Evolutionary conservation across 2,888 invertebrate genomes (phyloP).

Genomic region (Epirrhoe alternata): DNA sequence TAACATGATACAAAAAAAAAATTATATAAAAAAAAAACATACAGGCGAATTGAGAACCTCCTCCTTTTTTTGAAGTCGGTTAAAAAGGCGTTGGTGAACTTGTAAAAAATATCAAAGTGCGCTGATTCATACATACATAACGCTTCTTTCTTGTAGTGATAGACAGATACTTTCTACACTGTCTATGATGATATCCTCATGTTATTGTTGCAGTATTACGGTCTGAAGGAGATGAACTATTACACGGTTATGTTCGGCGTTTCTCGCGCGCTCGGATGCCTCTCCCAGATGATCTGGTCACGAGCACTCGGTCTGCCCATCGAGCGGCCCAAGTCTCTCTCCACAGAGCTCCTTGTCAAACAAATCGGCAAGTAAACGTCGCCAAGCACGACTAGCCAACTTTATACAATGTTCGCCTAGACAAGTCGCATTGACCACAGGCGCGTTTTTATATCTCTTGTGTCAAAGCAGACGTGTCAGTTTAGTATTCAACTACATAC

Average conservation of each 20-base stretch:
- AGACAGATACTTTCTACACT: too few relatives aligned
- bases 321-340: constrained; percentile 94
- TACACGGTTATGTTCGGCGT: constrained; percentile 97
- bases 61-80: too few relatives aligned
- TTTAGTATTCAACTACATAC: background rate
- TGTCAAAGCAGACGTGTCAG: background rate
- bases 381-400: constrained; percentile 37
- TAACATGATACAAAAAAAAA: too few relatives aligned
- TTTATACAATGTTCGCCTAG: constrained; percentile 4
- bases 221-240: constrained; percentile 96
- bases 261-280: constrained; percentile 93
- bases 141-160: too few relatives aligned
- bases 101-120: too few relatives aligned
- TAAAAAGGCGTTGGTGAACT: too few relatives aligned
- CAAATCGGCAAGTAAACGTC: constrained; percentile 69
- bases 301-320: constrained; percentile 94
- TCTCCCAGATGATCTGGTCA: constrained; percentile 94
- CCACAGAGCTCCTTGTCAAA: constrained; percentile 86
- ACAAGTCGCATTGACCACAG: background rate
- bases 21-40: too few relatives aligned
- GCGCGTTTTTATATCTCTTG: background rate
- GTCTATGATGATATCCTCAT: too few relatives aligned
- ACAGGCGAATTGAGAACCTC: too few relatives aligned
- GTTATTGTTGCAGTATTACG: constrained; percentile 89
- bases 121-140: too few relatives aligned